A percentile compares a stretch with the other conserved stretches of the same genome.
Evolutionary conservation across 2,113 vertebrate genomes (phyloP).

Genomic region (Ailurus styani): DNA sequence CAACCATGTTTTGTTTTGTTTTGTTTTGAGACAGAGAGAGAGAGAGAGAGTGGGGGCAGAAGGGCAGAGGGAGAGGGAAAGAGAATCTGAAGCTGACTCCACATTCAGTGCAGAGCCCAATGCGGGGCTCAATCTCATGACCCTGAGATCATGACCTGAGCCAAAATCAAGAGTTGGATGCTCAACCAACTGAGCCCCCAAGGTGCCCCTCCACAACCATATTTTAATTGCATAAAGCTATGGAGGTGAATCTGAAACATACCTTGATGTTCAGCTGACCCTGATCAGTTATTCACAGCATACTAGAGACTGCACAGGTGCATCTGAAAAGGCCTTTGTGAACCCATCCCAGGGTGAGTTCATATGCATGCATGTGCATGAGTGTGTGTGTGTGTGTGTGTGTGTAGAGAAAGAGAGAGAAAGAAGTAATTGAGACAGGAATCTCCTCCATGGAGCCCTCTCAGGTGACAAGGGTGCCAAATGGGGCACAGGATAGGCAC

Average conservation of each 20-base stretch:
- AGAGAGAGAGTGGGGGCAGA: neutral
- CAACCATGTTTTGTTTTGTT: slow-evolving; percentile 3
- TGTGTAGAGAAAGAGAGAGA: neutral
- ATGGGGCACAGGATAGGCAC: neutral
- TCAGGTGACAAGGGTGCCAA: neutral
- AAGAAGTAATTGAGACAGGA: neutral
- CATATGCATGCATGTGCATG: neutral
- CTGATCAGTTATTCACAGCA: neutral
- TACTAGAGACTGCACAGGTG: neutral
- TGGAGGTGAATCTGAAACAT: neutral
- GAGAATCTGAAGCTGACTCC: neutral
- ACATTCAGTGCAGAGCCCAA: neutral
- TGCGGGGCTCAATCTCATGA: neutral
- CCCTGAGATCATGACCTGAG: neutral
- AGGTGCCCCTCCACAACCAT: neutral
- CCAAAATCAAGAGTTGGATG: neutral
- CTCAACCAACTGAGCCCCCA: neutral
- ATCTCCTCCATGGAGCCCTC: neutral
- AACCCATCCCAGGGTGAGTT: neutral
- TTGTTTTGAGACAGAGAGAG: neutral
- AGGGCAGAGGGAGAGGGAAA: neutral
- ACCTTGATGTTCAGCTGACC: neutral
- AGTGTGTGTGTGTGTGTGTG: fast-evolving
- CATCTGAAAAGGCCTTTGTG: neutral
- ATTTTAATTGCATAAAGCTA: neutral